Evolutionary conservation across 1,140 invertebrate genomes (phyloP).

Genomic region (Pissodes strobi): DNA sequence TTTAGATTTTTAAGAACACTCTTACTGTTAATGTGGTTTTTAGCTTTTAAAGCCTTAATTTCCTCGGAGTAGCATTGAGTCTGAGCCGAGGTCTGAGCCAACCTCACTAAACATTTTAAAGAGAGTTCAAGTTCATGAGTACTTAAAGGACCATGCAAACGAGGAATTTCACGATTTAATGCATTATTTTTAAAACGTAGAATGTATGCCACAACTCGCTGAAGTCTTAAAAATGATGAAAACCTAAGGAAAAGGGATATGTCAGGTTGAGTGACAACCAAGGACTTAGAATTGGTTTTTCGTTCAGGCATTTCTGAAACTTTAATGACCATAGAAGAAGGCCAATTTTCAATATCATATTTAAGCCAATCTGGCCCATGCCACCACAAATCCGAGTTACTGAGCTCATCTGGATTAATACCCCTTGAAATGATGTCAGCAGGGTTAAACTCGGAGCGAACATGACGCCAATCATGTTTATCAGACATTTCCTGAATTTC

Average conservation of each 20-base stretch:
- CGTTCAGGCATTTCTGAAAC: slow-evolving; percentile 26
- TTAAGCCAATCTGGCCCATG: not conserved
- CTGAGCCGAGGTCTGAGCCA: not conserved
- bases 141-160: slow-evolving; percentile 1
- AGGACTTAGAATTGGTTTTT: slow-evolving; percentile 2
- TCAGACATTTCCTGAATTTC: too few species aligned
- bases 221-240: slow-evolving; percentile 10
- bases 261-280: not conserved
- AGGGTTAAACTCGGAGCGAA: not conserved
- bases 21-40: not conserved
- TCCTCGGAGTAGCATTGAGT: not conserved
- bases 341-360: not conserved
- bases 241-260: not conserved
- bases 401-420: too few species aligned
- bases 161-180: not conserved
- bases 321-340: slow-evolving; percentile 44
- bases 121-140: not conserved
- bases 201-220: not conserved
- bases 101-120: slow-evolving; percentile 1
- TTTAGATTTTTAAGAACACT: slow-evolving; percentile 3
- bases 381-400: not conserved
- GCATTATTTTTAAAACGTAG: slow-evolving; percentile 1
- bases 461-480: too few species aligned
- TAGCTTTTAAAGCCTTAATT: not conserved
- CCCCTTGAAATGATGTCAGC: not conserved